These are phyloP conservation scores for Lepidurus arcticus DNA, from an alignment of 1,140 invertebrate genomes.

Conservation along the genomic window DNA sequence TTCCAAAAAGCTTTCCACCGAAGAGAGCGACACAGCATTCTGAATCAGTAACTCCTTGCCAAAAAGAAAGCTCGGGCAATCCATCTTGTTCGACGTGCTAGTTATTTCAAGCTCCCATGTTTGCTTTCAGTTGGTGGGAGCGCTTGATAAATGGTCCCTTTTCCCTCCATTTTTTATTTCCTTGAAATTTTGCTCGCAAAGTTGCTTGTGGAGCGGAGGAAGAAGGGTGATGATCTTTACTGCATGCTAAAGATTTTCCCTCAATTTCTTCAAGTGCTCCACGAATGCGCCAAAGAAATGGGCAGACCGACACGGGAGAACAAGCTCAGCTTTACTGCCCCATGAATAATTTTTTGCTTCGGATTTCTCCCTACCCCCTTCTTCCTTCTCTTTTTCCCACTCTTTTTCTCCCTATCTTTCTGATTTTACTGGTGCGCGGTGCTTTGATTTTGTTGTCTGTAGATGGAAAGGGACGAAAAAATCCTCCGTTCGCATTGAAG, in stretches of 20 bases:
- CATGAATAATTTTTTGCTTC: background rate
- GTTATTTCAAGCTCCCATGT: background rate
- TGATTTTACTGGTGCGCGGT: background rate
- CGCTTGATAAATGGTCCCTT: background rate
- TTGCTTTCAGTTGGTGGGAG: conserved; percentile 2
- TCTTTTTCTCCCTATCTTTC: background rate
- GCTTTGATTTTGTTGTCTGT: background rate
- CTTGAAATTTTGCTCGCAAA: background rate
- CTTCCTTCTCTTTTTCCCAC: background rate
- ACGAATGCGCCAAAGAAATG: background rate
- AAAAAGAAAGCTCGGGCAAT: background rate
- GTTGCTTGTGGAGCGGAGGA: background rate
- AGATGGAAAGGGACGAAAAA: conserved; percentile 25
- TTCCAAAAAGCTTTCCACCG: background rate
- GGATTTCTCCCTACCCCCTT: background rate
- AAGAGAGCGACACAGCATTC: background rate
- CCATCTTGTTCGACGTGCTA: background rate
- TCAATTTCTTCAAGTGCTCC: background rate
- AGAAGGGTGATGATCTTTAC: background rate
- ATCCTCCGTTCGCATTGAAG: conserved; percentile 34
- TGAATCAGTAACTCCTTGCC: background rate
- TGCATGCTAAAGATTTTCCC: conserved; percentile 10
- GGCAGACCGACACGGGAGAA: background rate
- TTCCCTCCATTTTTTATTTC: background rate
- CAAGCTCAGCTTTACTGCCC: conserved; percentile 12